Base-by-base conservation (phyloP, 2,888 invertebrate genomes). In the Microchrysa polita region DNA sequence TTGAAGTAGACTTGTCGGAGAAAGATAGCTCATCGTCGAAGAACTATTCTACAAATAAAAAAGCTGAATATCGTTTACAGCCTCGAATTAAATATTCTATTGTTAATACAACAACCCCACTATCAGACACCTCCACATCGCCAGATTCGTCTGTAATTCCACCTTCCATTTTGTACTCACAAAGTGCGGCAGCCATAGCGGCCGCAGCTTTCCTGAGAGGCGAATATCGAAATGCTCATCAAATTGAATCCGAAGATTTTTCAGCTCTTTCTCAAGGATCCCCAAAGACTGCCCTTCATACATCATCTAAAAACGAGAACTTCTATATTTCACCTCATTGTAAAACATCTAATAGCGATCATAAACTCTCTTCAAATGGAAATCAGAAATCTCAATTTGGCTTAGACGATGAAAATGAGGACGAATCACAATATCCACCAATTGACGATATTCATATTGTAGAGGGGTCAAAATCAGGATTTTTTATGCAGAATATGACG, bases 181-280 rank as follows among this genome's bases (percentile, higher is more conserved):
- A 79, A 42, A 80, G 82, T 1, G 81, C 81, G 52, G 82, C 83
- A 12, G 82, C 83, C 14, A 82, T 79, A 22, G 81, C 83, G 73
- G 84, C 84, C 5, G 84, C 84, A 27, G 84, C 84, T 0, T 75
- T 84, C 59, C 77, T 84, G 71, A 81, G 84, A 7, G 83, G 83
- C 57, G 82, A 87, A 79, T 86, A 88, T 85, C 86, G 88, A 84
- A 88, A 87, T 85, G 88, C 86, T 78, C 83, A 82, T 80, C 85
- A 86, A 84, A 88, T 88, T 84, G 80, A 83, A 1, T 81, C 81
- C 4, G 83, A 83, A 72, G 83, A 83, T 74, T 63, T 75, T n/a
- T 78, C 83, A 1, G 55, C 80, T 7, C 78, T 80, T 60, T 81
- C 81, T 42, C 73, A 71, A 16, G 27, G 48, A 73, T 75, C 74